Evolutionary conservation across 2,797 vertebrate genomes (phyloP), one percentile per base, ranked within the genome.

Genomic region (Todus mexicanus): DNA sequence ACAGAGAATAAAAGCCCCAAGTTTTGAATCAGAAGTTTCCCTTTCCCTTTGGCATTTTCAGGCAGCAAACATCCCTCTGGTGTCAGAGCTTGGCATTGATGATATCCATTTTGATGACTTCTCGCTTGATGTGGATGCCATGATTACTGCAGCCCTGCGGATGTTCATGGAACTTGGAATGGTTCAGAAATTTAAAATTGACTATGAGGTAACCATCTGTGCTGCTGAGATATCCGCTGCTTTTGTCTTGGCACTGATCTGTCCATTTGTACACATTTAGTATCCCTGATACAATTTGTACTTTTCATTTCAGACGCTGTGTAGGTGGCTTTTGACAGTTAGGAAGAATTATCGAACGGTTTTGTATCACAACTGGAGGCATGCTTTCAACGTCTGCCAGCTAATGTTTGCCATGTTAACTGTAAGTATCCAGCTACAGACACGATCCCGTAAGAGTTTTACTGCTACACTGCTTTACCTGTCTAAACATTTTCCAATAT

Each of bases 111-210:
- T 99, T 96, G 99, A 99, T 94, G 99, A 99, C 97, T 99, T 99
- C 97, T 99, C 99, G 9, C 98, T 99, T 70, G 99, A 99, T 18
- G 98, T 98, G 37, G 99, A 99, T 35, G 98, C 98, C 97, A 99
- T 99, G 99, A 98, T 99, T 96, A 99, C 99, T 5, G 99, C 99
- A 31, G 98, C 99, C 63, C 98, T 99, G 90, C 97, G 99, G 83
- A 99, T 99, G 99, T 99, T 99, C 96, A 99, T 99, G 98, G 99
- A 99, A 97, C 96, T 99, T 96, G 99, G 99, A 93, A 99, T 99
- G 98, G 98, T 99, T 94, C 99, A 99, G 98, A 99, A 99, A 97
- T 99, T 99, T 97, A 99, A 98, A 98, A 99, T 99, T 29, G 99
- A 99, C 97, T 99, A 99, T 5, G 99, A 99, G 99, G 99, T 99